Percentiles rank a stretch among this genome's conserved stretches.
Evolutionary conservation across 23 tunicate genomes (phyloP).

Genomic region (Trididemnum miniatum): DNA sequence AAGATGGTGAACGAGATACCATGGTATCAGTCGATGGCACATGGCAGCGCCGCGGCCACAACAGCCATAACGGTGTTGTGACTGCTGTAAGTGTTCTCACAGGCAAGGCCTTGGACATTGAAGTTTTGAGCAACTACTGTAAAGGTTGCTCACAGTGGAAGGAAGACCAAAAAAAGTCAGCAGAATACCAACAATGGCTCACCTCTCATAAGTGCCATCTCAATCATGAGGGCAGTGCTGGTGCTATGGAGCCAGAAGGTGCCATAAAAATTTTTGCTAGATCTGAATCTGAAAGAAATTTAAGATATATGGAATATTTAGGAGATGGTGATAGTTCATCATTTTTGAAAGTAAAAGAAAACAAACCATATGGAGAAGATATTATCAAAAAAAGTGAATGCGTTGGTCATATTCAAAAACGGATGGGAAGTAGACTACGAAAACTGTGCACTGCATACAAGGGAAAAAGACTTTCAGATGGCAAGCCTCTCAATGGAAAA

Average conservation of each 20-base stretch:
- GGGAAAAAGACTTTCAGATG: constrained; percentile 8
- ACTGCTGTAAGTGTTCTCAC: not conserved
- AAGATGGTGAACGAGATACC: not conserved
- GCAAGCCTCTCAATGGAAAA: constrained; percentile 9
- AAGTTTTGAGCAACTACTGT: not conserved
- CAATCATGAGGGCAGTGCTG: not conserved
- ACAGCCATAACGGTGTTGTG: too few species aligned
- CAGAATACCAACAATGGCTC: not conserved
- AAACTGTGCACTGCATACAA: not conserved
- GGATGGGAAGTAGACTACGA: not conserved
- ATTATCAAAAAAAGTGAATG: constrained; percentile 2
- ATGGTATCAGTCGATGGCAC: too few species aligned
- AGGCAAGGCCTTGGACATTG: not conserved
- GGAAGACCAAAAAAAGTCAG: not conserved
- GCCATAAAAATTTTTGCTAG: not conserved
- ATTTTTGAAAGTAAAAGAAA: too few species aligned
- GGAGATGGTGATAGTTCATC: too few species aligned
- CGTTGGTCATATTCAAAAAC: constrained; percentile 6
- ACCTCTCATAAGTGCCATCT: not conserved
- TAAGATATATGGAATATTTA: too few species aligned
- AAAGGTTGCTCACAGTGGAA: not conserved
- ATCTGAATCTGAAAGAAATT: not conserved
- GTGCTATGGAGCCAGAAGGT: too few species aligned
- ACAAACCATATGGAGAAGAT: constrained; percentile 6
- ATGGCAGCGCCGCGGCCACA: too few species aligned